Evolutionary conservation across 2,888 invertebrate genomes (phyloP).

Genomic region (Caenorhabditis virilis): DNA sequence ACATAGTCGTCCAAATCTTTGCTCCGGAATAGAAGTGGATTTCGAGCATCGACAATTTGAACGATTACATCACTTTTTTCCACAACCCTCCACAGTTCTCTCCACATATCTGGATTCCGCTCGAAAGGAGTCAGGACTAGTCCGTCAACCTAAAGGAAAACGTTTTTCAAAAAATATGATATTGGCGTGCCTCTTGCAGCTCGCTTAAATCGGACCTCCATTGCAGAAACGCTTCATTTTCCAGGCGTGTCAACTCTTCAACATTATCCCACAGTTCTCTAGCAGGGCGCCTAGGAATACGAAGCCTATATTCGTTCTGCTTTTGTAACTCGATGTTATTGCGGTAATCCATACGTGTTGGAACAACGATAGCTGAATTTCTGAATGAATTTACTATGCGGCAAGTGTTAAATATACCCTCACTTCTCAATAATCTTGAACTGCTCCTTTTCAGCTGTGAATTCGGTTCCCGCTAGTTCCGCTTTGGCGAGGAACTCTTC

Average conservation of each 20-base stretch:
- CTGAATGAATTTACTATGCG: constrained; percentile 19
- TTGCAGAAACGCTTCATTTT: constrained; percentile 83
- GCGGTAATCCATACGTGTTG: constrained; percentile 46
- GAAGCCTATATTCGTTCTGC: constrained; percentile 75
- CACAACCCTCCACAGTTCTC: constrained; percentile 97
- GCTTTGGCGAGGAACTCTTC: constrained; percentile 95
- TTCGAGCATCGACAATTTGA: constrained; percentile 93
- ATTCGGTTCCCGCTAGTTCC: constrained; percentile 90
- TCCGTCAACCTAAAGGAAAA: constrained; percentile 73
- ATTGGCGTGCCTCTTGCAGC: constrained; percentile 67
- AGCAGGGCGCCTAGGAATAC: constrained; percentile 85
- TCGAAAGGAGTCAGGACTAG: constrained; percentile 93
- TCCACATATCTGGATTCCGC: constrained; percentile 95
- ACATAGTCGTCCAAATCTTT: constrained; percentile 88
- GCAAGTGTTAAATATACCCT: constrained; percentile 6
- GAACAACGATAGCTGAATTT: constrained; percentile 55
- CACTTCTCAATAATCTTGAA: constrained; percentile 60
- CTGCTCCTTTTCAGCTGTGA: constrained; percentile 73
- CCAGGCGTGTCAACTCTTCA: constrained; percentile 81
- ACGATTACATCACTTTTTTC: constrained; percentile 76
- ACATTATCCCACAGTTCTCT: constrained; percentile 81
- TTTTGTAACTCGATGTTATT: constrained; percentile 56
- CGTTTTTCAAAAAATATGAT: constrained; percentile 14
- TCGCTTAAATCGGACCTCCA: constrained; percentile 86
- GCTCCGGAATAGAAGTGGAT: constrained; percentile 90